Evolutionary conservation across 2,113 vertebrate genomes (phyloP).

Genomic region (Hydropotes inermis): DNA sequence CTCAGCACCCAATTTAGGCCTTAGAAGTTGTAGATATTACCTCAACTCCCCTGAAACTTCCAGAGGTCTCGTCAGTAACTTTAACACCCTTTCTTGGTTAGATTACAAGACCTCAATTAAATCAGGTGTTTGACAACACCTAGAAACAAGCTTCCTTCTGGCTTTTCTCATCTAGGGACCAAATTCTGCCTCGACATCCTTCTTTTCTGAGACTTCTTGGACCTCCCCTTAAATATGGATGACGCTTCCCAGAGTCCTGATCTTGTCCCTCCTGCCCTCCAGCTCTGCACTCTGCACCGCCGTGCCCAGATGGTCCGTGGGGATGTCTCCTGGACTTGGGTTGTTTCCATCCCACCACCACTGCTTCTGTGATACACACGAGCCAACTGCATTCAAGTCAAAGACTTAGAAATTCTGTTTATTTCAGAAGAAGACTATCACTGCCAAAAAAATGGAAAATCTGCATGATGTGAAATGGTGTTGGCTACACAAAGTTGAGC

Average conservation of each 20-base stretch:
- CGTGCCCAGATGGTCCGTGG: neutral
- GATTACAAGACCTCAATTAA: neutral
- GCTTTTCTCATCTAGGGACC: neutral
- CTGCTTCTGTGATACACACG: neutral
- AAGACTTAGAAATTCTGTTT: neutral
- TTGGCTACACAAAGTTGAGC: neutral
- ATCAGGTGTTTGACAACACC: neutral
- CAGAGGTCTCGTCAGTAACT: neutral
- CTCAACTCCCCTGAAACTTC: neutral
- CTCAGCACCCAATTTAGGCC: neutral
- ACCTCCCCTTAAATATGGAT: neutral
- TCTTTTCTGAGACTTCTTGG: neutral
- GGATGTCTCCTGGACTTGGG: neutral
- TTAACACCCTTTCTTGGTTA: neutral
- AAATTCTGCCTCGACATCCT: neutral
- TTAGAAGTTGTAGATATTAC: neutral
- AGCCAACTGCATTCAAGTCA: neutral
- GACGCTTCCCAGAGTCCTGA: neutral
- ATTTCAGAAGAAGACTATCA: neutral
- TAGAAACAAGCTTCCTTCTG: neutral
- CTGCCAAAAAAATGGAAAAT: too few relatives aligned
- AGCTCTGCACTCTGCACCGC: neutral
- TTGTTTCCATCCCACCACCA: neutral
- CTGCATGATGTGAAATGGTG: neutral
- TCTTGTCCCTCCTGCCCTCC: neutral